Conservation (phyloP, 2,113 vertebrate species). For the Ardeotis arabs region DNA sequence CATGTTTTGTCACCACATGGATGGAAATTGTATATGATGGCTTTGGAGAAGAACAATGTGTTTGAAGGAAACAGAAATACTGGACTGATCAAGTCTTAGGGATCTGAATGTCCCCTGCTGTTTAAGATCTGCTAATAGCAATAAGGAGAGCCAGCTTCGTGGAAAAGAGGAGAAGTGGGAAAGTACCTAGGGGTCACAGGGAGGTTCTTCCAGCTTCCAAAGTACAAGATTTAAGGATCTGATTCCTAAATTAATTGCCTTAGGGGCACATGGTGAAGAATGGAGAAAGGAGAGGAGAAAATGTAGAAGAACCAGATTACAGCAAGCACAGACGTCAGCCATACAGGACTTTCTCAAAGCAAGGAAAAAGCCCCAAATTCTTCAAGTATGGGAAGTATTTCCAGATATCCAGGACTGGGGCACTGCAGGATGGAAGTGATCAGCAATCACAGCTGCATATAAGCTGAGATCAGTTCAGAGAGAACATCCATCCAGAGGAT, state of each 20-base stretch:
- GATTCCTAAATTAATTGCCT: background rate
- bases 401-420: background rate
- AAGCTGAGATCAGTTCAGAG: background rate
- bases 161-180: background rate
- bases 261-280: background rate
- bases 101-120: background rate
- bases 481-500: background rate
- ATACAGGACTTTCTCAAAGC: background rate
- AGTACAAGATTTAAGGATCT: background rate
- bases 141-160: background rate
- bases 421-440: background rate
- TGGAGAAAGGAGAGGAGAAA: background rate
- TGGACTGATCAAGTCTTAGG: background rate
- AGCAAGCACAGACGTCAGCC: background rate
- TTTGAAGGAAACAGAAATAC: background rate
- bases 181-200: background rate
- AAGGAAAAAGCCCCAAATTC: background rate
- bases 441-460: background rate
- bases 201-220: background rate
- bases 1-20: background rate
- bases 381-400: background rate
- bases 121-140: background rate
- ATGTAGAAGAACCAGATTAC: background rate
- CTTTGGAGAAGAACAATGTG: background rate
- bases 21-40: background rate